phyloP scores from a whole-genome alignment of 1,140 invertebrate genomes.

The Pomacea maculata region DNA sequence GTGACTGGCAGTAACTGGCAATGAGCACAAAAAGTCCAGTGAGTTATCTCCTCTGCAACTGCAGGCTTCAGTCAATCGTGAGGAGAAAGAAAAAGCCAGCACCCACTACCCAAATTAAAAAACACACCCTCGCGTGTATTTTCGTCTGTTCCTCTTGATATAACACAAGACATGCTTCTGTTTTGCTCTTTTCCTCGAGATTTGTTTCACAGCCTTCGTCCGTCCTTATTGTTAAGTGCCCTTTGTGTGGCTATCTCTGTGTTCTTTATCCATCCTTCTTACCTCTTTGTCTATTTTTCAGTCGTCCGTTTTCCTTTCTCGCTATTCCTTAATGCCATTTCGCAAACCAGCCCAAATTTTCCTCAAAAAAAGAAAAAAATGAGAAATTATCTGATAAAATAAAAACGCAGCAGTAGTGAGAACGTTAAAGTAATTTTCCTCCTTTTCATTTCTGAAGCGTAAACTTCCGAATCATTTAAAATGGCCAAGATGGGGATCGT shows the following conservation, averaged over 20 bases:
- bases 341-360: not conserved
- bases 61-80: too few species aligned
- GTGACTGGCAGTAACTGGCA: too few species aligned
- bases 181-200: too few species aligned
- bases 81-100: too few species aligned
- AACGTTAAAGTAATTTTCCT: slow-evolving; percentile 17
- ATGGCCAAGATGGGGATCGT: slow-evolving; percentile 15
- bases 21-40: too few species aligned
- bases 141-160: too few species aligned
- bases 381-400: not conserved
- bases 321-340: not conserved
- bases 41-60: too few species aligned
- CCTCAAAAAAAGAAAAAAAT: not conserved
- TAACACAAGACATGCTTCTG: too few species aligned
- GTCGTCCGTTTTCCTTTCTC: not conserved
- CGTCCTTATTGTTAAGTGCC: not conserved
- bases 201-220: not conserved
- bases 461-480: slow-evolving; percentile 6
- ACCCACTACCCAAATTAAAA: too few species aligned
- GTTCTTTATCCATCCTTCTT: not conserved
- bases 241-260: not conserved
- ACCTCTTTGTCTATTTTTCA: not conserved
- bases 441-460: slow-evolving; percentile 19
- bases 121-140: too few species aligned
- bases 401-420: not conserved